phyloP scores from a whole-genome alignment of 2,888 invertebrate genomes.

The Athalia cordata region DNA sequence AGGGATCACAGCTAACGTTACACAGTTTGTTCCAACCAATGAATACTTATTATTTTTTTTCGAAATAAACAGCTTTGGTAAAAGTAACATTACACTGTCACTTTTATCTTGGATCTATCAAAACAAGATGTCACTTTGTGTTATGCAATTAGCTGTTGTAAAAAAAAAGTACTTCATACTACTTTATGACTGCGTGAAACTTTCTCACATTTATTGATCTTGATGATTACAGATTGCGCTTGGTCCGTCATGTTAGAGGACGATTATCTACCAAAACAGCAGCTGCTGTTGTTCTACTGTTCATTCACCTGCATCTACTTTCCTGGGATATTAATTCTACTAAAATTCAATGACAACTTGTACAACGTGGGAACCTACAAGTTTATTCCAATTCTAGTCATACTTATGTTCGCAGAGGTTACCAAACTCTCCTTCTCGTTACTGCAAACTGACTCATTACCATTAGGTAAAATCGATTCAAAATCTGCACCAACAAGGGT shows the following conservation, averaged over 20 bases:
- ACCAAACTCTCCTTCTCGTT: conserved; percentile 73
- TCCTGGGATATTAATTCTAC: conserved; percentile 76
- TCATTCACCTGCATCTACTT: conserved; percentile 80
- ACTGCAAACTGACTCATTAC: conserved; percentile 59
- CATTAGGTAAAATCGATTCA: conserved; percentile 65
- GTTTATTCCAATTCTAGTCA: conserved; percentile 69
- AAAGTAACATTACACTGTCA: no score
- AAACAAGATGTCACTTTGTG: no score
- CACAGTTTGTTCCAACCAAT: no score
- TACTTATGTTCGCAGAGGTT: conserved; percentile 75
- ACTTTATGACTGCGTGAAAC: no score
- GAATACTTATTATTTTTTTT: no score
- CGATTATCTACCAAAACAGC: conserved; percentile 58
- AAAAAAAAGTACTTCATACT: no score
- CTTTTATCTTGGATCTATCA: no score
- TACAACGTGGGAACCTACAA: conserved; percentile 78
- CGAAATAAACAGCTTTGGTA: no score
- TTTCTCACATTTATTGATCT: neutral
- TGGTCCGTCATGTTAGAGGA: conserved; percentile 49
- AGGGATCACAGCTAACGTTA: neutral
- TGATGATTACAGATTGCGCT: conserved; percentile 11
- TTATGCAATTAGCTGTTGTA: no score
- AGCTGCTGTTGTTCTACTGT: conserved; percentile 73
- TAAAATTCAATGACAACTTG: conserved; percentile 77
- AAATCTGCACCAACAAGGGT: conserved; percentile 69